Percentiles rank a stretch among this genome's conserved stretches.
These are phyloP conservation scores for Phengaris arion DNA, from an alignment of 2,888 invertebrate species.

Conservation along the genomic window DNA sequence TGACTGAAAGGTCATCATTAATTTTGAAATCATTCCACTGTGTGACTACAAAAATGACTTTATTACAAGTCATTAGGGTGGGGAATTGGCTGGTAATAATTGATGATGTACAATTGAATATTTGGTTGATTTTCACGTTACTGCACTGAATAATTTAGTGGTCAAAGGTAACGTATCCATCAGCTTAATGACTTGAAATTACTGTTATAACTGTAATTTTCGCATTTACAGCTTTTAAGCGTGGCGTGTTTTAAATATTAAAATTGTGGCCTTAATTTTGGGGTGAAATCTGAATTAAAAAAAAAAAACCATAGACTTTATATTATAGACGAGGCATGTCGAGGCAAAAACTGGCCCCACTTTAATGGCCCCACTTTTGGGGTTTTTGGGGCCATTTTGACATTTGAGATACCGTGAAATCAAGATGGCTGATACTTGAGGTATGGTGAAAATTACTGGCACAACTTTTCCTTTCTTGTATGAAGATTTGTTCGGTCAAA, in stretches of 20 bases:
- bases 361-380: too few species aligned
- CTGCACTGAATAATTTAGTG: constrained; percentile 6
- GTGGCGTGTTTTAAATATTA: background rate
- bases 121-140: constrained; percentile 12
- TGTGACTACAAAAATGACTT: background rate
- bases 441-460: too few species aligned
- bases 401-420: too few species aligned
- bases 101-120: constrained; percentile 7
- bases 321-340: too few species aligned
- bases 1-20: background rate
- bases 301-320: too few species aligned
- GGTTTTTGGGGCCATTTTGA: too few species aligned
- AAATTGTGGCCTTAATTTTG: background rate
- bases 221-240: background rate
- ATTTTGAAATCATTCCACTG: background rate
- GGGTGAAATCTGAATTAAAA: too few species aligned
- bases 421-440: too few species aligned
- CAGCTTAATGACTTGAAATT: constrained; percentile 6
- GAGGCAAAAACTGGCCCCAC: too few species aligned
- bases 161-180: constrained; percentile 2
- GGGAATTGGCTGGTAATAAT: background rate
- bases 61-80: background rate
- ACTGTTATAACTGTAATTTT: constrained; percentile 9
- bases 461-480: too few species aligned
- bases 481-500: too few species aligned